These are phyloP conservation scores for Eupleurogrammus muticus DNA, from an alignment of 2,797 vertebrate genomes.

Conservation along the genomic window DNA sequence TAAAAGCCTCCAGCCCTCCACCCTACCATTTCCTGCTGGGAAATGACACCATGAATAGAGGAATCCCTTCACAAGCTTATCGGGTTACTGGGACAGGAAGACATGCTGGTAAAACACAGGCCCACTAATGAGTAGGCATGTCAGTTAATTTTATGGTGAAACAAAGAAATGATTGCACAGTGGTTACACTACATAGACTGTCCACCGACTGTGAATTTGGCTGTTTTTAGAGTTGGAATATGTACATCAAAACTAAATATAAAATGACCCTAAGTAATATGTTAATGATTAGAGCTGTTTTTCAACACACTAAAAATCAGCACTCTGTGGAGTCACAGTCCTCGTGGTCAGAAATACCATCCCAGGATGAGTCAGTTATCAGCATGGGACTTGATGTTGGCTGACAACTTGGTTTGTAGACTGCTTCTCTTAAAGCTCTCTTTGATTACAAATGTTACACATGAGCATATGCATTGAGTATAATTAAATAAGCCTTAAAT, in stretches of 20 bases:
- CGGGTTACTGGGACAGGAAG: conserved; percentile 6
- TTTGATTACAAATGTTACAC: no score
- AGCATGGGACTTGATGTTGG: no score
- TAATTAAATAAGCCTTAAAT: no score
- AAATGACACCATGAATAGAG: conserved; percentile 14
- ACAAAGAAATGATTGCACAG: background rate
- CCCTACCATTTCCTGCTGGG: conserved; percentile 15
- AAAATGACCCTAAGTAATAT: background rate
- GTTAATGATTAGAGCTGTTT: background rate
- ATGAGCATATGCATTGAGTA: no score
- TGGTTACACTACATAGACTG: background rate
- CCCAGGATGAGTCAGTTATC: no score
- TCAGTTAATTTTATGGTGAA: background rate
- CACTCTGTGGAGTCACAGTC: no score
- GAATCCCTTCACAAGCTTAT: conserved; percentile 32
- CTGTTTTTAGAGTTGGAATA: background rate
- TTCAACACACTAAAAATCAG: background rate
- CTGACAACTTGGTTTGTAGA: no score
- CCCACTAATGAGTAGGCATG: conserved; percentile 10
- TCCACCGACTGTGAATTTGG: background rate
- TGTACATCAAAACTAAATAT: background rate
- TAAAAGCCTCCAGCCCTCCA: conserved; percentile 14
- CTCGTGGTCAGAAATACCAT: background rate
- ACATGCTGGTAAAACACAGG: background rate
- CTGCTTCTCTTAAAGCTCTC: background rate